phyloP scores from a whole-genome alignment of 2,113 vertebrate genomes.

The Crotalus viridis region DNA sequence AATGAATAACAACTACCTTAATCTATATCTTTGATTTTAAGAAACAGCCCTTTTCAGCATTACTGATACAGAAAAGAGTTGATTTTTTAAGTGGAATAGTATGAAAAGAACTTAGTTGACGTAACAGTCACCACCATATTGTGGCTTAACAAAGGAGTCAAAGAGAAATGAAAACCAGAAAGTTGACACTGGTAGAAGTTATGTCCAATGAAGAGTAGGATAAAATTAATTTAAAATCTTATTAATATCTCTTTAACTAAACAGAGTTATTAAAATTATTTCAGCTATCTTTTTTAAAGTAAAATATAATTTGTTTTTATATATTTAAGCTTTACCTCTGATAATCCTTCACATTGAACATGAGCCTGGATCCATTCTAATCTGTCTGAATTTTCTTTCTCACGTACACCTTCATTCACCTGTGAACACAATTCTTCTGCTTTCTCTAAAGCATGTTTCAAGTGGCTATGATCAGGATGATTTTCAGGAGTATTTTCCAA shows the following conservation, averaged over 20 bases:
- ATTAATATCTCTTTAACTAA: neutral
- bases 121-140: constrained; percentile 5
- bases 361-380: constrained; percentile 99
- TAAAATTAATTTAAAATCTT: neutral
- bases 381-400: constrained; percentile 97
- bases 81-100: neutral
- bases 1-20: neutral
- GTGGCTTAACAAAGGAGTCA: neutral
- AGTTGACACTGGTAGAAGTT: constrained; percentile 5
- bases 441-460: constrained; percentile 94
- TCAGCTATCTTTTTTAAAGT: neutral
- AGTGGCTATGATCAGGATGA: constrained; percentile 94
- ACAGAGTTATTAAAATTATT: constrained; percentile 13
- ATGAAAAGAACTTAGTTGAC: rapidly evolving
- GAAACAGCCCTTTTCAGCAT: neutral
- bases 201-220: neutral
- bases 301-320: neutral
- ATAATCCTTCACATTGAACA: constrained; percentile 94
- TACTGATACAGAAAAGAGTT: neutral
- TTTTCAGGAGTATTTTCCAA: constrained; percentile 95
- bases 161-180: neutral
- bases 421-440: constrained; percentile 97
- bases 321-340: constrained; percentile 78
- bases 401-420: constrained; percentile 95
- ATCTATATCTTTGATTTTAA: neutral